Base-by-base conservation (phyloP, 2,113 vertebrate genomes). In the Pyxicephalus adspersus region DNA sequence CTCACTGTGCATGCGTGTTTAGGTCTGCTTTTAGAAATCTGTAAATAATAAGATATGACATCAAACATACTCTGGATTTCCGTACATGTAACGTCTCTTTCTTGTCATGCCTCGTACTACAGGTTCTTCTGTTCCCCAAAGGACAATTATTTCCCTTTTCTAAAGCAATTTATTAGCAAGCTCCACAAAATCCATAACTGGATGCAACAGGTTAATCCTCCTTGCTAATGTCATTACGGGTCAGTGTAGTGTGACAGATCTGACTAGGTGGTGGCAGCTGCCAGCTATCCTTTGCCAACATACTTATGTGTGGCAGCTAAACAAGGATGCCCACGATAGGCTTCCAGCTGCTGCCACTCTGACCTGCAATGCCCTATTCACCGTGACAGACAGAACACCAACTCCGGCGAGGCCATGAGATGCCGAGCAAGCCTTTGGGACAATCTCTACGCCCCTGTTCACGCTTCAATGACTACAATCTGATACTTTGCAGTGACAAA, bases 401-500 rank as follows among this genome's bases (percentile, higher is more conserved):
- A 65, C 77, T 45, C 11, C 15, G 11, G 65, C 45, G 50, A 8
- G 34, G 18, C 54, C 52, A 34, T 22, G 25, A 63, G 58, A 63
- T 25, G 7, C 20, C 7, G 29, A 20, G 20, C 17, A 22, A 54
- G 64, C 64, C 76, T 55, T 31, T 25, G 50, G 45, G 77, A 61
- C 28, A 70, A 34, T 57, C 7, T 50, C 71, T 58, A 60, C 13
- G 55, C 55, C 22, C 45, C 65, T 68, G 17, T 58, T 80, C 65
- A 61, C 54, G 57, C 55, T 38, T 80, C 66, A 26, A 4, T 45
- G 65, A n/a, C 6, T 61, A 23, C 16, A 20, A 61, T 51, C 18
- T 80, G 77, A 70, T 65, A 80, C 58, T 29, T 79, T 50, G 22
- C 77, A 71, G 19, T 61, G 66, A 71, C 23, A 80, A 52, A 17